phyloP scores from a whole-genome alignment of 35 echinoderm and acorn worm genomes.

The Apostichopus japonicus region DNA sequence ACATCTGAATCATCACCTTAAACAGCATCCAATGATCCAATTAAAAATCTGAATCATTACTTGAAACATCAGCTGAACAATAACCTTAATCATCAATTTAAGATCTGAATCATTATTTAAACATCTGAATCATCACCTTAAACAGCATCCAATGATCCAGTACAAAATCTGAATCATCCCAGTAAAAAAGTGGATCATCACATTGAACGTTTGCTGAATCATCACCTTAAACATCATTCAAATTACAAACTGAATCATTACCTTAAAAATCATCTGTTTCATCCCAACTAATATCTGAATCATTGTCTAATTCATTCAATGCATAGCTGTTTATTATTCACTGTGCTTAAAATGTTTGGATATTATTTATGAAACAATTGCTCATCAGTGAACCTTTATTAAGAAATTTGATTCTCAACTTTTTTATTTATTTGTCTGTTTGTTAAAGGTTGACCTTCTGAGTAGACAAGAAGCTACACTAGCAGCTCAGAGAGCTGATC shows the following conservation, averaged over 20 bases:
- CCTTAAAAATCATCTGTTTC: slow-evolving; percentile 15
- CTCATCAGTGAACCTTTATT: slow-evolving; percentile 12
- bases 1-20: too few species aligned
- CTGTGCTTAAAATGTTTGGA: slow-evolving; percentile 7
- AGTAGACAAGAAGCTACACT: slow-evolving; percentile 65
- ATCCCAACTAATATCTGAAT: slow-evolving; percentile 7
- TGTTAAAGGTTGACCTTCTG: slow-evolving; percentile 71
- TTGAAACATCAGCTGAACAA: too few species aligned
- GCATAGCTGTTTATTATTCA: slow-evolving; percentile 15
- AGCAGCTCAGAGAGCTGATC: slow-evolving; percentile 79
- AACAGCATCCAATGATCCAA: too few species aligned
- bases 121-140: too few species aligned
- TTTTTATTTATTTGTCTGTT: slow-evolving; percentile 20
- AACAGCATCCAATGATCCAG: too few species aligned
- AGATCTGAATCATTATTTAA: too few species aligned
- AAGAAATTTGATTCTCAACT: background rate
- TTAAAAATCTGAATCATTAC: too few species aligned
- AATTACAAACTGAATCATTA: background rate
- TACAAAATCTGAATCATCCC: too few species aligned
- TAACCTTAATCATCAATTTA: too few species aligned
- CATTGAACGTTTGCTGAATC: too few species aligned
- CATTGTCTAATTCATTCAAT: slow-evolving; percentile 15
- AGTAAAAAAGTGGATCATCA: too few species aligned
- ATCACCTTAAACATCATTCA: too few species aligned
- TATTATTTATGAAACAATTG: slow-evolving; percentile 12